Conservation (phyloP, 2,113 vertebrate genomes). For the Rhinogobius similis region DNA sequence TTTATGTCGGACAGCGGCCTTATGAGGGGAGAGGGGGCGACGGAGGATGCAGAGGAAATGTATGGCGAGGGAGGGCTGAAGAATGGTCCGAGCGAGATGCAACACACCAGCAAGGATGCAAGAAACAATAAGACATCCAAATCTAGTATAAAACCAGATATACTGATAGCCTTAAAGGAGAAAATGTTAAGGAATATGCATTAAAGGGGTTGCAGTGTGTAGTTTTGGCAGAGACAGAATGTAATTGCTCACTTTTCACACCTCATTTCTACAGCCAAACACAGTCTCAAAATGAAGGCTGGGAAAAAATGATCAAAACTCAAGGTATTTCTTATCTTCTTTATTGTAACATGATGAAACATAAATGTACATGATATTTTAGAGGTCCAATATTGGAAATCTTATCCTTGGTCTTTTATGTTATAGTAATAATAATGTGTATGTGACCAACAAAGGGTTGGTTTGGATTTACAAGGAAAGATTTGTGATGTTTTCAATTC, state of each 20-base stretch:
- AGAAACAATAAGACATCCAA: neutral
- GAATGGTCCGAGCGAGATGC: constrained; percentile 22
- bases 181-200: neutral
- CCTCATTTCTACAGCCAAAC: neutral
- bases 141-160: neutral
- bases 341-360: no score
- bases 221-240: neutral
- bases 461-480: no score
- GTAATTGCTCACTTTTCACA: neutral
- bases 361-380: no score
- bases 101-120: constrained; percentile 6
- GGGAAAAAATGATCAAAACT: no score
- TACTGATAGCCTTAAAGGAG: neutral
- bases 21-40: constrained; percentile 29
- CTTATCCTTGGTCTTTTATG: no score
- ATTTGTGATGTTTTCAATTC: no score
- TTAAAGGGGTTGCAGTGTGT: neutral
- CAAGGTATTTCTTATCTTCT: no score
- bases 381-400: no score
- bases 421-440: no score
- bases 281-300: neutral
- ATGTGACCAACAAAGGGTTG: no score
- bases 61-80: constrained; percentile 22
- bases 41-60: constrained; percentile 22
- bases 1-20: constrained; percentile 57